Percentiles rank a stretch among this genome's conserved stretches.
phyloP scores from a whole-genome alignment of 1,140 invertebrate species.

The Drosophila erecta region DNA sequence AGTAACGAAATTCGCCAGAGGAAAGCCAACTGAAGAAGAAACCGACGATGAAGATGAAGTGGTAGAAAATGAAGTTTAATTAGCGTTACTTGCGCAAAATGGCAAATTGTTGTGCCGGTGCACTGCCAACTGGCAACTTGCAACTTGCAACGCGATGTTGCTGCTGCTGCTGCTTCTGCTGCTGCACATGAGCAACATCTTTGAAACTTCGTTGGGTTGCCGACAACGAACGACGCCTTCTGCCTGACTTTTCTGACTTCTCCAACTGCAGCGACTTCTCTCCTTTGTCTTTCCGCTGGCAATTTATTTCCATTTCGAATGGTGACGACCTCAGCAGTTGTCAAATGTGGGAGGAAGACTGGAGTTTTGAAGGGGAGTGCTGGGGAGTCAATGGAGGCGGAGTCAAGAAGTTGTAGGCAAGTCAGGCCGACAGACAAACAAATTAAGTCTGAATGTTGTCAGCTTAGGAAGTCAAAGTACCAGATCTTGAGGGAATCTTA shows the following conservation, averaged over 20 bases:
- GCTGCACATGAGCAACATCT: conserved; percentile 35
- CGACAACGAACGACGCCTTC: conserved; percentile 40
- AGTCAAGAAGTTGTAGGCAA: conserved; percentile 4
- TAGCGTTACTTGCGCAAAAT: conserved; percentile 83
- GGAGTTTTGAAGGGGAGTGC: conserved; percentile 6
- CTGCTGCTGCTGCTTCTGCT: conserved; percentile 1
- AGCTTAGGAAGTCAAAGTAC: neutral
- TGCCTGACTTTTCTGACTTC: conserved; percentile 10
- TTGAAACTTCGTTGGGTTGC: conserved; percentile 19
- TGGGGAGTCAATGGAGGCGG: neutral
- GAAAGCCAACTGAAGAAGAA: conserved; percentile 44
- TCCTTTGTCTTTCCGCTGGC: conserved; percentile 23
- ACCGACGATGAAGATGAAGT: conserved; percentile 65
- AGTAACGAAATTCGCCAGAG: conserved; percentile 41
- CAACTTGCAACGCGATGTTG: conserved; percentile 20
- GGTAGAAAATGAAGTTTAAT: conserved; percentile 81
- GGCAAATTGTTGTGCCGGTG: conserved; percentile 75
- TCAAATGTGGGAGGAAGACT: conserved; percentile 32
- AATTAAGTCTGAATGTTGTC: conserved; percentile 38
- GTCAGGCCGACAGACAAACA: conserved; percentile 31
- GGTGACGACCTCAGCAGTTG: conserved; percentile 40
- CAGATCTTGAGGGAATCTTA: conserved; percentile 1
- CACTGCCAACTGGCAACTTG: conserved; percentile 34
- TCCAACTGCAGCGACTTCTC: conserved; percentile 11
- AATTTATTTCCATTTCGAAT: conserved; percentile 50